These are phyloP conservation scores for Drosophila kokeensis DNA, from an alignment of 2,888 invertebrate species.

Conservation along the genomic window DNA sequence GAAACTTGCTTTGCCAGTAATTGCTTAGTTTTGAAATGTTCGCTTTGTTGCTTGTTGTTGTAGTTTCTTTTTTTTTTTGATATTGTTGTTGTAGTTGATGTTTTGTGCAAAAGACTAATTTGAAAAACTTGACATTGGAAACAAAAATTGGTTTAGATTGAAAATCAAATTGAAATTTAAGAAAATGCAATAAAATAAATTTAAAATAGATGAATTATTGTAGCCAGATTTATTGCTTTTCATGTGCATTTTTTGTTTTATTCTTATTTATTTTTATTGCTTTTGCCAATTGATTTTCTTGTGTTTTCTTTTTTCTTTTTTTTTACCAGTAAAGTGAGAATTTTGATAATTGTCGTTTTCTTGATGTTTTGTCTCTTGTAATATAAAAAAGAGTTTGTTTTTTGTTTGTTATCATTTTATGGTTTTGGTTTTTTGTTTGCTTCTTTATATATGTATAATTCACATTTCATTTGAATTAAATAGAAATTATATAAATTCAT, in stretches of 20 bases:
- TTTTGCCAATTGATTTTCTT: constrained; percentile 53
- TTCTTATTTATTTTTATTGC: constrained; percentile 22
- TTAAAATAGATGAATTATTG: constrained; percentile 33
- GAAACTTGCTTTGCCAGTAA: constrained; percentile 69
- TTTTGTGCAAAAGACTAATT: constrained; percentile 61
- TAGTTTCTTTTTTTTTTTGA: constrained; percentile 34
- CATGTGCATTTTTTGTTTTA: constrained; percentile 56
- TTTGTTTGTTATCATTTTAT: constrained; percentile 37
- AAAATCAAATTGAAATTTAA: constrained; percentile 44
- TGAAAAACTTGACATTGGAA: constrained; percentile 38
- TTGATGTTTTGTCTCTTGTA: constrained; percentile 70
- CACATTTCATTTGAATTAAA: constrained; percentile 55
- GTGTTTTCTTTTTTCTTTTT: constrained; percentile 29
- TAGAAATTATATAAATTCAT: constrained; percentile 75
- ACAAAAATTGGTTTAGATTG: constrained; percentile 79
- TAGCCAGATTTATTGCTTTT: constrained; percentile 73
- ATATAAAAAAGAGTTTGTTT: constrained; percentile 70
- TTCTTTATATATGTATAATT: constrained; percentile 45
- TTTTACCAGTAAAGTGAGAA: constrained; percentile 78
- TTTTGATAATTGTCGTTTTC: constrained; percentile 42
- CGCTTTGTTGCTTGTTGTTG: constrained; percentile 43
- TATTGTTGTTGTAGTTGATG: constrained; percentile 55
- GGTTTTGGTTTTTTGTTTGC: constrained; percentile 14
- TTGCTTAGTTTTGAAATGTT: constrained; percentile 44
- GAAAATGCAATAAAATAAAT: constrained; percentile 17